phyloP scores from a whole-genome alignment of 2,113 vertebrate genomes.

The Sinocyclocheilus maitianheensis region DNA sequence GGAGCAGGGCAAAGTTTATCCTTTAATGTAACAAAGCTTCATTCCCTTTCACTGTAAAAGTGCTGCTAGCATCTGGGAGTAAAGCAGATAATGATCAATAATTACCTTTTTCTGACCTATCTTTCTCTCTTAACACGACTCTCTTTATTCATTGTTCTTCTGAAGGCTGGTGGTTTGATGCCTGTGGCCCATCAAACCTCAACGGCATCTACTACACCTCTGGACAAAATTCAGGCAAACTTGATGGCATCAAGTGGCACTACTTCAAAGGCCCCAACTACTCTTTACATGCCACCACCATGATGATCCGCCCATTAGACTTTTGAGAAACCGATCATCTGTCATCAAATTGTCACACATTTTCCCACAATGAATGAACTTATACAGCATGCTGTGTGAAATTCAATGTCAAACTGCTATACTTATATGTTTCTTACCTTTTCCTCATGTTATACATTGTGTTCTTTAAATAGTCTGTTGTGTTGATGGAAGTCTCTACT shows the following conservation, averaged over 20 bases:
- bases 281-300: slow-evolving; percentile 80
- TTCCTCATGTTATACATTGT: too few relatives aligned
- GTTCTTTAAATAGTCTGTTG: neutral
- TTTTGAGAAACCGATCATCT: slow-evolving; percentile 67
- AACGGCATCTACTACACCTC: slow-evolving; percentile 84
- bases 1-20: neutral
- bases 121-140: neutral
- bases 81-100: too few relatives aligned
- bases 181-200: slow-evolving; percentile 86
- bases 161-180: slow-evolving; percentile 91
- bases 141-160: slow-evolving; percentile 25
- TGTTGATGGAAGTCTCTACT: too few relatives aligned
- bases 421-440: too few relatives aligned
- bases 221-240: slow-evolving; percentile 82
- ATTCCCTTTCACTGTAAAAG: neutral
- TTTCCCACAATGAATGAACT: neutral
- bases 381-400: neutral
- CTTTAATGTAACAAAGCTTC: neutral
- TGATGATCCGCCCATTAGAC: slow-evolving; percentile 83
- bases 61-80: neutral
- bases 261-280: slow-evolving; percentile 88
- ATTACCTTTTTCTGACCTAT: too few relatives aligned
- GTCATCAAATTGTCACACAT: neutral
- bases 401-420: neutral
- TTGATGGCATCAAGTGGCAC: slow-evolving; percentile 89